Evolutionary conservation across 1,140 invertebrate species (phyloP), one percentile per base, ranked within the genome.

Genomic region (Papilio polytes): DNA sequence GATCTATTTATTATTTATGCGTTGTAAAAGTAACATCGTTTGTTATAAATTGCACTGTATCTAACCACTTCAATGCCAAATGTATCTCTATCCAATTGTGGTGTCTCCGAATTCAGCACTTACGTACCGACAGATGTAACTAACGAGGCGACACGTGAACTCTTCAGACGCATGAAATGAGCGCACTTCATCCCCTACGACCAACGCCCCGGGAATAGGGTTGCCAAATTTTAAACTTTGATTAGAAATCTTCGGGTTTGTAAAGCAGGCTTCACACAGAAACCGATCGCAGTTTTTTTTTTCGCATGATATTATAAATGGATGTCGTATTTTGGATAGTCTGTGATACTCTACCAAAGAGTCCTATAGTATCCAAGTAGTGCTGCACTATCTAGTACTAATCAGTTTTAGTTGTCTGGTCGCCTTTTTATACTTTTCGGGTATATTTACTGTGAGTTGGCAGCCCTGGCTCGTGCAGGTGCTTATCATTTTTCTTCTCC

Each of bases 401-500:
- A 18, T 51, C 12, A 48, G 13, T 18, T 51, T 51, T 15, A 4
- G 1, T 15, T n/a, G n/a, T 1, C 7, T 1, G 53, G 6, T 56
- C 53, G 53, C 4, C 51, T 18, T 20, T 56, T 56, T 56, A 13
- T 48, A 48, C 12, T 15, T 56, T 56, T 56, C 7, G 18, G 6
- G n/a, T 56, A 9, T 8, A 7, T 56, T 56, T 56, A 20, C n/a
- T 56, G 18, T 56, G 20, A 56, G n/a, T 56, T 56, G 53, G 7
- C 53, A 56, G n/a, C 53, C 53, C 53, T 56, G n/a, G 53, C 86
- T 56, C 88, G 86, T 92, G 91, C 91, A 92, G 90, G 90, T 91
- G 89, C 86, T 84, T 87, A 87, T 86, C 85, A 91, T 92, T 90
- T 91, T 90, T 92, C 89, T 89, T 90, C 83, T 83, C 85, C 85